Evolutionary conservation across 1,140 invertebrate species (phyloP).

Genomic region (Venturia canescens): DNA sequence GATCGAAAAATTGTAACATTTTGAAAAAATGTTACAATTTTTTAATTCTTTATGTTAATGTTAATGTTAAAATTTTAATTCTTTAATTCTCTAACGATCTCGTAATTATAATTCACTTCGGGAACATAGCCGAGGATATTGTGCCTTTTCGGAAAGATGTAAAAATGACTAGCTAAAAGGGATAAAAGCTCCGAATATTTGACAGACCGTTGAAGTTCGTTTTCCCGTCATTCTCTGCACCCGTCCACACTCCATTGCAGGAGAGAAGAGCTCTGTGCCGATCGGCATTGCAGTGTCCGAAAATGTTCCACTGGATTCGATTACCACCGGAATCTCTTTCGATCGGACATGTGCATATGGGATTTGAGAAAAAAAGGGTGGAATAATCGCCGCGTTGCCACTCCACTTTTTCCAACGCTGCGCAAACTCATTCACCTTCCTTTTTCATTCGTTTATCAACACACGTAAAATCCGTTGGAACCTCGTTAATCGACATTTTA

Average conservation of each 20-base stretch:
- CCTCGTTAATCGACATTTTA: too few relatives aligned
- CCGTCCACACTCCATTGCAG: background rate
- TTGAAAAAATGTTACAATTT: too few relatives aligned
- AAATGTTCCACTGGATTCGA: background rate
- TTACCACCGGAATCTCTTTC: background rate
- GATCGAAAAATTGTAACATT: too few relatives aligned
- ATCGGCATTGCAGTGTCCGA: background rate
- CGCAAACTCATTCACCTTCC: background rate
- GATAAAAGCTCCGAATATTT: constrained; percentile 13
- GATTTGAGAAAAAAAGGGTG: background rate
- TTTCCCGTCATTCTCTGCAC: background rate
- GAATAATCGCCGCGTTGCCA: background rate
- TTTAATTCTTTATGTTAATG: too few relatives aligned
- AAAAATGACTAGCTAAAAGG: constrained; percentile 6
- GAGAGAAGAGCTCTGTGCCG: background rate
- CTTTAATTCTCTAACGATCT: background rate
- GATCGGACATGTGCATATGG: background rate
- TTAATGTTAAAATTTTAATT: too few relatives aligned
- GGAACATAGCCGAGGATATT: background rate
- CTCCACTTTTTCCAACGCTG: background rate
- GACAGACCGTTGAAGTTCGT: constrained; percentile 9
- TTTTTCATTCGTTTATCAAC: background rate
- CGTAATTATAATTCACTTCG: background rate
- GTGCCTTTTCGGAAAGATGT: background rate
- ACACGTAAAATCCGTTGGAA: too few relatives aligned